Evolutionary conservation across 1,140 invertebrate species (phyloP).

Genomic region (Drosophila lowei): DNA sequence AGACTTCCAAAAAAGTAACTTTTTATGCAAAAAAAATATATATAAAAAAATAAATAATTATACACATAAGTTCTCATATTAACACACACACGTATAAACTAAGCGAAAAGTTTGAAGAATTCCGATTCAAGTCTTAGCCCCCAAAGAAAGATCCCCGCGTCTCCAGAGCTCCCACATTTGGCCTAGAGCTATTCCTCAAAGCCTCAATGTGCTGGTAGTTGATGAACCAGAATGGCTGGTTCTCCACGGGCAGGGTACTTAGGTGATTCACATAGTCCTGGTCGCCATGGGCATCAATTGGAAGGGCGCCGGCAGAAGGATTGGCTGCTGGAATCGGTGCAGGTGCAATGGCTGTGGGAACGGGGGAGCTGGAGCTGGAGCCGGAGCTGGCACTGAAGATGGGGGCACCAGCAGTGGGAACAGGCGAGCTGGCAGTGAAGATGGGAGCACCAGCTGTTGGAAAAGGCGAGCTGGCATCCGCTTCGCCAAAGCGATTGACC

Average conservation of each 20-base stretch:
- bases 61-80: slow-evolving; percentile 1
- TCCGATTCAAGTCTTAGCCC: slow-evolving; percentile 44
- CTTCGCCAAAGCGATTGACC: slow-evolving; percentile 54
- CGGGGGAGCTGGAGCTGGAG: not conserved
- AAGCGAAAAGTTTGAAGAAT: not conserved
- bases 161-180: slow-evolving; percentile 57
- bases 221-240: slow-evolving; percentile 84
- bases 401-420: not conserved
- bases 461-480: not conserved
- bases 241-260: slow-evolving; percentile 82
- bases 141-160: slow-evolving; percentile 70
- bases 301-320: slow-evolving; percentile 26
- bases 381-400: not conserved
- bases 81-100: not conserved
- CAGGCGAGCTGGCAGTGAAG: not conserved
- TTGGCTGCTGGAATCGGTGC: not conserved
- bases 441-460: not conserved
- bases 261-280: slow-evolving; percentile 82
- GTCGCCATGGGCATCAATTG: slow-evolving; percentile 83
- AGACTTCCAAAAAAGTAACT: slow-evolving; percentile 2
- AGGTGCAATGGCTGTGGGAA: not conserved
- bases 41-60: slow-evolving; percentile 38
- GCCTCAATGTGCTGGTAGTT: slow-evolving; percentile 83
- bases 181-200: slow-evolving; percentile 62
- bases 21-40: slow-evolving; percentile 12